These are phyloP conservation scores for Xiphias gladius DNA, from an alignment of 2,113 vertebrate genomes.

Conservation along the genomic window DNA sequence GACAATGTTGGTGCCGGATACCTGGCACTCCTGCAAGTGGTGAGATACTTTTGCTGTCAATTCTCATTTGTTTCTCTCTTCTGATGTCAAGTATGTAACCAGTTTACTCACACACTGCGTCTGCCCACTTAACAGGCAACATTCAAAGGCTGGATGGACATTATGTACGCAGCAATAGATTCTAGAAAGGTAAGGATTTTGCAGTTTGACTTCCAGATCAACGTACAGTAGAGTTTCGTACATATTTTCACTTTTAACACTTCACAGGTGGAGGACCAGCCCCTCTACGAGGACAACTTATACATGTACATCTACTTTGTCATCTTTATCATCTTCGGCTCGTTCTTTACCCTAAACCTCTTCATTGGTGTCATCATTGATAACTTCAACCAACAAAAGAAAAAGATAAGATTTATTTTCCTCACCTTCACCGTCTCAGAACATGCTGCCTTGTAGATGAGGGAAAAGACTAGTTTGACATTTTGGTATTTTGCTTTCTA, in stretches of 20 bases:
- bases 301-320: slow-evolving; percentile 99
- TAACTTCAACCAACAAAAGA: slow-evolving; percentile 99
- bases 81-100: background rate
- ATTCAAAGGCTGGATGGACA: slow-evolving; percentile 99
- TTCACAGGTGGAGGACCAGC: slow-evolving; percentile 89
- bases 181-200: slow-evolving; percentile 90
- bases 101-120: slow-evolving; percentile 21
- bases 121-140: slow-evolving; percentile 88
- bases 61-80: background rate
- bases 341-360: slow-evolving; percentile 98
- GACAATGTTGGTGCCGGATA: slow-evolving; percentile 98
- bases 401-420: slow-evolving; percentile 93
- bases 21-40: slow-evolving; percentile 96
- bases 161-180: slow-evolving; percentile 99
- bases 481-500: background rate
- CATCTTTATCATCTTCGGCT: slow-evolving; percentile 99
- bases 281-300: slow-evolving; percentile 95
- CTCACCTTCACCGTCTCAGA: slow-evolving; percentile 13
- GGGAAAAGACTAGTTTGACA: background rate
- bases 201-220: background rate
- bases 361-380: slow-evolving; percentile 99
- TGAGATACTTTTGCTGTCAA: slow-evolving; percentile 74
- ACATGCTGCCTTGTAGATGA: background rate
- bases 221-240: background rate
- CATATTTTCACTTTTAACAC: background rate